phyloP scores from a whole-genome alignment of 2,888 invertebrate genomes.

The Incurvaria masculella region DNA sequence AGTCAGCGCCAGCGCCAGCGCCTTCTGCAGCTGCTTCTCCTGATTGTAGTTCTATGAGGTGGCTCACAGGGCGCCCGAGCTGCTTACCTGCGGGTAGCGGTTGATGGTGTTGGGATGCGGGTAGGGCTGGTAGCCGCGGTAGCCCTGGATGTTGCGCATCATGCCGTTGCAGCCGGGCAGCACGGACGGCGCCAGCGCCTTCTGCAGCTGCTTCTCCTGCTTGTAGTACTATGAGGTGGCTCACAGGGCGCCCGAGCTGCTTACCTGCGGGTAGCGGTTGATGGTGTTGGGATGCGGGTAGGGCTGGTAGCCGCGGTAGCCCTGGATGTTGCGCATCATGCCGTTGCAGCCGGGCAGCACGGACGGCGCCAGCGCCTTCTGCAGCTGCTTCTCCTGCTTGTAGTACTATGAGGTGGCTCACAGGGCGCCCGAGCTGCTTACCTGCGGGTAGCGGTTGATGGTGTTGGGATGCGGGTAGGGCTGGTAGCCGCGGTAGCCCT shows the following conservation, averaged over 20 bases:
- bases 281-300: constrained; percentile 94
- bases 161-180: constrained; percentile 96
- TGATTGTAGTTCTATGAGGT: constrained; percentile 98
- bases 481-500: constrained; percentile 80
- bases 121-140: constrained; percentile 92
- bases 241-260: no score
- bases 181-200: constrained; percentile 90
- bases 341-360: constrained; percentile 95
- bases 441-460: constrained; percentile 83
- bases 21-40: constrained; percentile 97
- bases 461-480: constrained; percentile 82
- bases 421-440: no score
- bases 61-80: no score
- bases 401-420: no score
- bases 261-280: constrained; percentile 91
- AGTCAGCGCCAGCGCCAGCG: constrained; percentile 87
- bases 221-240: constrained; percentile 98
- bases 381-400: constrained; percentile 97
- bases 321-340: constrained; percentile 98
- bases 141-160: constrained; percentile 98
- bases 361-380: constrained; percentile 91
- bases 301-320: constrained; percentile 89
- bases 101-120: constrained; percentile 93
- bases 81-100: constrained; percentile 86
- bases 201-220: constrained; percentile 97